Evolutionary conservation across 2,888 invertebrate genomes (phyloP), one percentile per base, ranked within the genome.

Genomic region (Yponomeuta malinellus): DNA sequence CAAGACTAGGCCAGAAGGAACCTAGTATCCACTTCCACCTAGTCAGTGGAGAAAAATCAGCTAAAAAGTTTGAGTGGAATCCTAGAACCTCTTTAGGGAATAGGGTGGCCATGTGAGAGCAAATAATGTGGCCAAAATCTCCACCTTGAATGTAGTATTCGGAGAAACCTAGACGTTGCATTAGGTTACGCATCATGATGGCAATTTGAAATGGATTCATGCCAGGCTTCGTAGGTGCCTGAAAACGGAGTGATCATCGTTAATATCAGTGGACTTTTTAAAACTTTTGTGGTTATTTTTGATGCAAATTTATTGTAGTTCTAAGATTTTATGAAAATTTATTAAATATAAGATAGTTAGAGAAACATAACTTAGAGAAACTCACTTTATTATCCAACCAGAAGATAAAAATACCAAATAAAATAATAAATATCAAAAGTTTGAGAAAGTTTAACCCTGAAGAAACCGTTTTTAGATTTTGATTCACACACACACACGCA

Each of bases 91-190:
- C 87, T 1, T 93, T 83, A 0, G 96, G 95, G 80, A 93, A 96
- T 48, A 95, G 77, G 0, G 93, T 92, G 0, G 95, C 93, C 84
- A 97, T 91, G 70, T 93, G 81, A 0, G 93, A 85, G 0, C 93
- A 94, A 71, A 96, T 93, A 0, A 91, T n/a, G 1, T 94, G 90
- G 0, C 97, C 97, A 93, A 96, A 95, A 79, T 96, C 96, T 0
- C 96, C 96, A 0, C 96, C 96, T 83, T 96, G 96, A 0, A 94
- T 83, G 79, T 94, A 95, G 79, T 93, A 97, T 74, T 93, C 89
- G 0, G 93, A 80, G 78, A 93, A 93, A 0, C 95, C 95, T 1
- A 97, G 83, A 33, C 95, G 88, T 31, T 93, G 83, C 96, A 97
- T 96, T 2, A 97, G 88, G 77, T 95, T 95, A 73, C 94, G 93